phyloP scores from a whole-genome alignment of 2,797 vertebrate genomes.

The Graptemys geographica region DNA sequence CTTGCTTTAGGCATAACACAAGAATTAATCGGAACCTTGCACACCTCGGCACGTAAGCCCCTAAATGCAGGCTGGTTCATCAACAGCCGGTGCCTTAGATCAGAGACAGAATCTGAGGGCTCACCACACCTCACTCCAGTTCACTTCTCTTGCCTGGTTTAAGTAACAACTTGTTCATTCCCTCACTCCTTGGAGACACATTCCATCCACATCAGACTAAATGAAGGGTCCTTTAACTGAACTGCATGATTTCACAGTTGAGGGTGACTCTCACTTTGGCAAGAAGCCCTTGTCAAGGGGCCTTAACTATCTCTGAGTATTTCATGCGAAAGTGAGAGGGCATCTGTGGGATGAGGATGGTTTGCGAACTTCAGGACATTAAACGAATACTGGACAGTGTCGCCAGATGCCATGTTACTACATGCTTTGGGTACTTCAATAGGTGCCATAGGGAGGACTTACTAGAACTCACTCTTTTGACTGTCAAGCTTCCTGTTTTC shows the following conservation, averaged over 20 bases:
- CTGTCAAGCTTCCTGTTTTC: neutral
- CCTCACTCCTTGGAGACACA: fast-evolving
- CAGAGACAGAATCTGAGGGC: neutral
- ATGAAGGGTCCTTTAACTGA: fast-evolving
- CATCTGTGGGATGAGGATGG: neutral
- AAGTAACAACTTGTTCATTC: fast-evolving
- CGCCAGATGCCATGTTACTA: neutral
- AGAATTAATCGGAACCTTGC: neutral
- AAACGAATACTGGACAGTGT: neutral
- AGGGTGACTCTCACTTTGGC: neutral
- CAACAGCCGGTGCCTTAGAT: neutral
- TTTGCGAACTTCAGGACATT: neutral
- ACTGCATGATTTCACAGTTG: neutral
- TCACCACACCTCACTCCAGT: neutral
- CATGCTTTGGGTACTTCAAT: neutral
- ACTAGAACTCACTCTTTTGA: neutral
- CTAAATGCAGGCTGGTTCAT: neutral
- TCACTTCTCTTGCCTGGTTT: fast-evolving
- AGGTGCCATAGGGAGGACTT: neutral
- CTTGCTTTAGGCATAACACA: neutral
- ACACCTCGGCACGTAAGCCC: neutral
- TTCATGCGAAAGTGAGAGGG: neutral
- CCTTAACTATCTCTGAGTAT: fast-evolving
- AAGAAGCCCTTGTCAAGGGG: fast-evolving
- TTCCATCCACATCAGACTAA: neutral